Evolutionary conservation across 2,797 vertebrate genomes (phyloP), one percentile per base, ranked within the genome.

Genomic region (Gymnopithys bicolor): DNA sequence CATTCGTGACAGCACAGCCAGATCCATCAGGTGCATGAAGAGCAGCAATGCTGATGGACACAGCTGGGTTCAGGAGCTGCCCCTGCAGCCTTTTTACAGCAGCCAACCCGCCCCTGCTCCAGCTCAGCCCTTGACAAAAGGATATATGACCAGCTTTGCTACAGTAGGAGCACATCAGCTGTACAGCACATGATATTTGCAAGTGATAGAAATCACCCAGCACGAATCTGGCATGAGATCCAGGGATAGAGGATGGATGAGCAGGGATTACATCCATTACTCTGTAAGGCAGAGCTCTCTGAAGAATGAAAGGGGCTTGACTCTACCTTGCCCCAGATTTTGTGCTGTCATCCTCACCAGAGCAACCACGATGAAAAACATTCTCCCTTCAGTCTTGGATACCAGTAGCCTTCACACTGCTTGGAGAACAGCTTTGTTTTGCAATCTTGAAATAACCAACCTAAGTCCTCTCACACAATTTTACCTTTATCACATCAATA

Each of bases 151-250:
- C 66, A 81, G 23, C 66, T 78, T 79, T 86, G 89, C 69, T 84
- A 51, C 87, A 94, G 92, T 41, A 82, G 84, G n/a, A 87, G 49
- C 19, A 59, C 41, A 51, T 91, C 89, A 94, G 93, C 85, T 91
- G 74, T 32, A 59, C 10, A 62, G 55, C 83, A 86, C 10, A 85
- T 17, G 45, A 41, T 45, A 86, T 33, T 45, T 83, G 63, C 51
- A 76, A 78, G 25, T 2, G 76, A 92, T 69, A 76, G 59, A 62
- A 82, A 94, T 68, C 86, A 78, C 19, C 33, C 70, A 67, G 67
- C 37, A 66, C 60, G 71, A 93, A 95, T 62, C 88, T 92, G 89
- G 41, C 60, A 46, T 17, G 46, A 80, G 70, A 77, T 48, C 14
- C 43, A 81, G 84, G 56, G 41, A 77, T 1, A 60, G 52, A 92